Conservation (phyloP, 2,888 invertebrate species). For the Dryobota labecula region DNA sequence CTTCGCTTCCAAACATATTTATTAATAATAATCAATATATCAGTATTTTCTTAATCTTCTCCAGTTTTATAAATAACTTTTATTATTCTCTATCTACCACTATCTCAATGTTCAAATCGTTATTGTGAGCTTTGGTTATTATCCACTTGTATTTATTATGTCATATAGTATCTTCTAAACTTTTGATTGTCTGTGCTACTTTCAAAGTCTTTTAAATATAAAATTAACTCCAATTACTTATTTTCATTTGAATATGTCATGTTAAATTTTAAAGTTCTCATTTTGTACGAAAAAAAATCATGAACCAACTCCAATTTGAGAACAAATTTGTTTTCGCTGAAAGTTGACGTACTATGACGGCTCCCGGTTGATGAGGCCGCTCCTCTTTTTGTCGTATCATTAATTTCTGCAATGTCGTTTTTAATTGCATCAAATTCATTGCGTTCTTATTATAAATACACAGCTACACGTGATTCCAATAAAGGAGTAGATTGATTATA, state of each 20-base stretch:
- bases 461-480: conserved; percentile 4
- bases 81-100: neutral
- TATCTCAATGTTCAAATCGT: neutral
- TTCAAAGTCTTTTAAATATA: neutral
- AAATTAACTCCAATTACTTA: neutral
- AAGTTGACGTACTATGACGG: conserved; percentile 76
- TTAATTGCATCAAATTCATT: conserved; percentile 70
- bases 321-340: conserved; percentile 74
- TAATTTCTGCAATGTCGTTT: conserved; percentile 79
- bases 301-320: conserved; percentile 56
- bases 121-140: neutral
- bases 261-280: conserved; percentile 24
- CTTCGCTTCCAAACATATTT: neutral
- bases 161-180: neutral
- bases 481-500: neutral
- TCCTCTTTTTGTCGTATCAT: conserved; percentile 69
- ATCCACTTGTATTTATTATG: neutral
- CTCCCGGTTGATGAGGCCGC: conserved; percentile 68
- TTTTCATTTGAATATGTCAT: conserved; percentile 8
- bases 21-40: neutral
- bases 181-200: neutral
- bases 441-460: conserved; percentile 30
- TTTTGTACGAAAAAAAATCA: conserved; percentile 32
- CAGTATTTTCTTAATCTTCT: neutral
- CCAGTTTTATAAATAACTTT: neutral